Conservation (phyloP, 2,888 invertebrate genomes). For the Halictus ligatus region DNA sequence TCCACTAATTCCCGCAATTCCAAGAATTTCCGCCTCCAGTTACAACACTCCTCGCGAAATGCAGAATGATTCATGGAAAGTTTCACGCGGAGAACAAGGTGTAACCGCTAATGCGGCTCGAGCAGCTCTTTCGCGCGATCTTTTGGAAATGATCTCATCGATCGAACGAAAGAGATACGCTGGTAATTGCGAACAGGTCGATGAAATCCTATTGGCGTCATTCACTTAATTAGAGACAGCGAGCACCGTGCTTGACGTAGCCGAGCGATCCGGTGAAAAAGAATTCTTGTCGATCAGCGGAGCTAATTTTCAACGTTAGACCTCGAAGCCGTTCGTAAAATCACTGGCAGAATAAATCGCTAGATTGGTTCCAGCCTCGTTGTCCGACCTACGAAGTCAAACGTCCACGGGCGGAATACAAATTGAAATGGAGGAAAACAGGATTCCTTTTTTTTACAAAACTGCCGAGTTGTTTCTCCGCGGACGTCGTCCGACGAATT, state of each 20-base stretch:
- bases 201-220: background rate
- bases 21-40: background rate
- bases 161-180: background rate
- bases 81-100: background rate
- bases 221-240: background rate
- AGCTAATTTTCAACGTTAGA: constrained; percentile 20
- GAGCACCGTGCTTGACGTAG: background rate
- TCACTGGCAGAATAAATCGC: constrained; percentile 34
- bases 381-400: constrained; percentile 24
- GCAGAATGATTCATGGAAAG: background rate
- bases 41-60: background rate
- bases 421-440: constrained; percentile 31
- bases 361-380: constrained; percentile 39
- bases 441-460: constrained; percentile 44
- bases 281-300: background rate
- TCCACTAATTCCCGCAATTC: background rate
- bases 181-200: background rate
- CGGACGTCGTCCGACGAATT: constrained; percentile 43
- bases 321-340: constrained; percentile 17
- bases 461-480: constrained; percentile 14
- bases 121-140: background rate
- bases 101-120: background rate
- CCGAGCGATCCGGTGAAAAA: background rate
- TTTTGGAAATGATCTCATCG: constrained; percentile 18
- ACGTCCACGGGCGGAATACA: constrained; percentile 36